A percentile compares a stretch with the other conserved stretches of the same genome.
Evolutionary conservation across 2,113 vertebrate genomes (phyloP).

Genomic region (Cyanoderma ruficeps): DNA sequence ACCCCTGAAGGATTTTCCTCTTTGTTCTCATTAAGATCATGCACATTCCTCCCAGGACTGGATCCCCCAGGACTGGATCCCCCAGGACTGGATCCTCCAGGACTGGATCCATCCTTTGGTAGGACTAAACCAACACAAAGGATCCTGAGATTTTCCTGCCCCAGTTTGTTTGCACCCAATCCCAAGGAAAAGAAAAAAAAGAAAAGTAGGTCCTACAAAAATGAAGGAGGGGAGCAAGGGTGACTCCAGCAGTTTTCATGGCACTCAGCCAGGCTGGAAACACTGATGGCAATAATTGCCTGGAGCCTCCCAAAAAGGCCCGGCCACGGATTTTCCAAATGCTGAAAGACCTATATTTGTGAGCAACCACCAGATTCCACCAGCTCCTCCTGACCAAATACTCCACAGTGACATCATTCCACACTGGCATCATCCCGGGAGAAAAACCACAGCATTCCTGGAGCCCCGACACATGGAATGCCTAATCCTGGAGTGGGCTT

Average conservation of each 20-base stretch:
- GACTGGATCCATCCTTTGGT: not conserved
- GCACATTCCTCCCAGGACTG: rapidly evolving
- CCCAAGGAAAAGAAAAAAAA: not conserved
- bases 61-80: not conserved
- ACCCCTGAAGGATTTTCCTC: not conserved
- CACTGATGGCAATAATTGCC: conserved; percentile 19
- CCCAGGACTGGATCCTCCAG: not conserved
- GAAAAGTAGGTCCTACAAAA: not conserved
- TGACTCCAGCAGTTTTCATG: not conserved
- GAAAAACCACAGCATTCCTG: conserved; percentile 67
- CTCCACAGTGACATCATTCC: conserved; percentile 66
- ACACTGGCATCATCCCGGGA: conserved; percentile 51
- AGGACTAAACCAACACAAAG: not conserved
- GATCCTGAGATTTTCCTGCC: not conserved
- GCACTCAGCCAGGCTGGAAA: not conserved
- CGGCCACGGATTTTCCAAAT: conserved; percentile 2
- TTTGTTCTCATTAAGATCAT: rapidly evolving
- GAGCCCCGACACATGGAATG: conserved; percentile 29
- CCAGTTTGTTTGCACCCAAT: not conserved
- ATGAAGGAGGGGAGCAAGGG: not conserved
- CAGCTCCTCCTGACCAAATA: conserved; percentile 39
- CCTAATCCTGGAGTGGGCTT: conserved; percentile 13
- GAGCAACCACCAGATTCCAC: conserved; percentile 38
- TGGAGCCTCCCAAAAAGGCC: not conserved
- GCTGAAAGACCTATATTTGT: not conserved